Conservation (phyloP, 2,888 invertebrate genomes). For the Flabesymbios commensalis region DNA sequence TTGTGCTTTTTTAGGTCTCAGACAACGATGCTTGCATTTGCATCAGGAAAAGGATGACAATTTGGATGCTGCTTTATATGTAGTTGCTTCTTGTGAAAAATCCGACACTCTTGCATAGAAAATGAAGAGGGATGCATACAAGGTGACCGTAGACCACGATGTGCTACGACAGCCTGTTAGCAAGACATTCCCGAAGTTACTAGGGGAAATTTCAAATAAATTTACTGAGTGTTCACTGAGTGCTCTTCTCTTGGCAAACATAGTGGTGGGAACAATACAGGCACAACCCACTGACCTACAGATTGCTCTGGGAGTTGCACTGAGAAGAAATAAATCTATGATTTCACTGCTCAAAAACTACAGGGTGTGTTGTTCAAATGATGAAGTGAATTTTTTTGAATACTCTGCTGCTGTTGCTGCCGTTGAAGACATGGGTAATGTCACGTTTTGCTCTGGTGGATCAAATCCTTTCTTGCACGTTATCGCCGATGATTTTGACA, state of each 20-base stretch:
- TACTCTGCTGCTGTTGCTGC: background rate
- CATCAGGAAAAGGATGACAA: background rate
- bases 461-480: background rate
- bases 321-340: background rate
- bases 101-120: background rate
- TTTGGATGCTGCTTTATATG: background rate
- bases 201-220: background rate
- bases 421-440: background rate
- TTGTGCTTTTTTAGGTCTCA: background rate
- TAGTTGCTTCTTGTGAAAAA: background rate
- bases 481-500: background rate
- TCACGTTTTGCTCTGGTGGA: too few relatives aligned
- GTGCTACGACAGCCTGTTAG: background rate
- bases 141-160: background rate
- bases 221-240: background rate
- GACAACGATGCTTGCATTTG: background rate
- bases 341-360: background rate
- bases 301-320: background rate
- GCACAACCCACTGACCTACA: background rate
- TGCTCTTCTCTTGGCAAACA: background rate
- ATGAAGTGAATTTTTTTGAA: background rate
- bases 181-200: background rate
- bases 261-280: background rate
- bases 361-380: background rate
- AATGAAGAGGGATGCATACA: background rate